Percentiles rank a stretch among this genome's conserved stretches.
These are phyloP conservation scores for Phylloscopus trochiloides DNA, from an alignment of 2,113 vertebrate genomes.

Conservation along the genomic window DNA sequence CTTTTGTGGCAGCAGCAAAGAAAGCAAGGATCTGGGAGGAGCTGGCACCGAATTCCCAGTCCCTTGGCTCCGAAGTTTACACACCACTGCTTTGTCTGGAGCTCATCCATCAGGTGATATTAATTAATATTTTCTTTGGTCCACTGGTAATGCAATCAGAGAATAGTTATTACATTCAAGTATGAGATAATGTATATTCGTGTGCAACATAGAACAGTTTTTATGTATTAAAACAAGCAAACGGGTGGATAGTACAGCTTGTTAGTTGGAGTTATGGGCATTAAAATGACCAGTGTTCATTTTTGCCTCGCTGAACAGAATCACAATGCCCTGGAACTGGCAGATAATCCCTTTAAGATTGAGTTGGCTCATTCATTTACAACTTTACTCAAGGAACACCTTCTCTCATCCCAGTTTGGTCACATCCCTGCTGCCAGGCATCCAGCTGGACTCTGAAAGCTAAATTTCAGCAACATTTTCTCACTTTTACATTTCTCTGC, in stretches of 20 bases:
- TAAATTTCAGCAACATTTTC: background rate
- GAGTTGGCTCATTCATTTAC: background rate
- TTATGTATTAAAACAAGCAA: background rate
- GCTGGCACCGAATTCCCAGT: background rate
- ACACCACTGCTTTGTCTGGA: background rate
- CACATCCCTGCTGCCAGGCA: background rate
- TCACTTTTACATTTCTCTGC: background rate
- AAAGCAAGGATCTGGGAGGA: background rate
- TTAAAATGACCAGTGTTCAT: background rate
- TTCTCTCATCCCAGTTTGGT: background rate
- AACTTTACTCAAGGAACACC: background rate
- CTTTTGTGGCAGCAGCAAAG: background rate
- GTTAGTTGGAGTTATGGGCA: background rate
- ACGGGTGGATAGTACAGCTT: background rate
- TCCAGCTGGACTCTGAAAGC: background rate
- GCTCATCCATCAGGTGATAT: background rate
- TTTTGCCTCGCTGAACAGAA: background rate
- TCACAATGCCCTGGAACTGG: rapidly evolving
- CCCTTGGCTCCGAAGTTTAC: background rate
- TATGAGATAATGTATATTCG: background rate
- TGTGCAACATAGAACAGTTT: rapidly evolving
- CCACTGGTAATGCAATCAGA: background rate
- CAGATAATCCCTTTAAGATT: background rate
- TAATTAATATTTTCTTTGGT: background rate
- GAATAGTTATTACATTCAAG: background rate